phyloP scores from a whole-genome alignment of 2,797 vertebrate genomes.

The Sciurus carolinensis region DNA sequence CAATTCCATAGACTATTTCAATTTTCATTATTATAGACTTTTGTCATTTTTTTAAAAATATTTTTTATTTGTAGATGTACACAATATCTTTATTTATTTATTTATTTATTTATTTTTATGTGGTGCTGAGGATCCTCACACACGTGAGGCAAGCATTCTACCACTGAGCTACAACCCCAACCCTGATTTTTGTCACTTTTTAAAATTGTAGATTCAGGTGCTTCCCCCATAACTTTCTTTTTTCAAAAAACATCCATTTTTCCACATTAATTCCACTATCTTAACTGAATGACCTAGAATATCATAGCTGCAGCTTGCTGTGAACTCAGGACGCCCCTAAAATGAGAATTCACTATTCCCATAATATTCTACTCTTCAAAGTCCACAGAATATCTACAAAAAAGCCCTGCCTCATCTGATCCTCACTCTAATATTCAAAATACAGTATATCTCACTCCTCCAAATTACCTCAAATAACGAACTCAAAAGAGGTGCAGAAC shows the following conservation, averaged over 20 bases:
- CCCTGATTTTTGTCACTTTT: neutral
- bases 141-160: too few relatives aligned
- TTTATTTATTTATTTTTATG: too few relatives aligned
- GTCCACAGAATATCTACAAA: neutral
- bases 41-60: neutral
- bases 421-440: neutral
- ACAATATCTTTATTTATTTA: too few relatives aligned
- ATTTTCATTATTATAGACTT: neutral
- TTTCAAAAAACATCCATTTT: neutral
- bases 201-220: neutral
- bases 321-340: neutral
- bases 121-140: too few relatives aligned
- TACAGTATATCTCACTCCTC: neutral
- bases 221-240: neutral
- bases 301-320: neutral
- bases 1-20: neutral
- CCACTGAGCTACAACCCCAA: too few relatives aligned
- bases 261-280: neutral
- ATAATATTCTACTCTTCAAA: neutral
- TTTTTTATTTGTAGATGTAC: too few relatives aligned
- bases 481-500: neutral
- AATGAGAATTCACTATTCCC: neutral
- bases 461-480: constrained; percentile 1
- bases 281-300: neutral
- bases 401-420: neutral